Evolutionary conservation across 2,113 vertebrate genomes (phyloP).

Genomic region (Pavo muticus): DNA sequence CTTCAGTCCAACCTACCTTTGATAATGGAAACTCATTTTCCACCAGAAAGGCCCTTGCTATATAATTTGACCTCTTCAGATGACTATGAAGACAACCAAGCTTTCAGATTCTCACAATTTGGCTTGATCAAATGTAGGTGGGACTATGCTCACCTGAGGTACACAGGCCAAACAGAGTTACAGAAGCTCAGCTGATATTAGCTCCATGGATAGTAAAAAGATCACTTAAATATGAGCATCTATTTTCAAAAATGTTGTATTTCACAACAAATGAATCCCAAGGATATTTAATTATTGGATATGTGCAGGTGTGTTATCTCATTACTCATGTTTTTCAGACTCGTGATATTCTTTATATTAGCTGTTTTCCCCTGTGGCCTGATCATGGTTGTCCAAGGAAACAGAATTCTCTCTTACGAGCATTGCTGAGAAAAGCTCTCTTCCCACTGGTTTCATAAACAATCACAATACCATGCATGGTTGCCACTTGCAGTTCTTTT

Average conservation of each 20-base stretch:
- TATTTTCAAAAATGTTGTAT: background rate
- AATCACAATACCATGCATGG: background rate
- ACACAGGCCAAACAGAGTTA: background rate
- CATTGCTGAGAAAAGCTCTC: background rate
- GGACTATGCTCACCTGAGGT: background rate
- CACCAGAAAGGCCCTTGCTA: background rate
- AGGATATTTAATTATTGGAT: background rate
- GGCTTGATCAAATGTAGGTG: background rate
- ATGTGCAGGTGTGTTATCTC: rapidly evolving
- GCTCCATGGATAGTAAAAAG: background rate
- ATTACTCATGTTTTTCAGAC: background rate
- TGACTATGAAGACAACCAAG: background rate
- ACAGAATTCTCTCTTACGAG: background rate
- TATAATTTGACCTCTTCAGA: background rate
- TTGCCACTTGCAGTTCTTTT: background rate
- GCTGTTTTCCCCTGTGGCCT: background rate
- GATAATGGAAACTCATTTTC: background rate
- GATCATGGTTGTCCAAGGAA: background rate
- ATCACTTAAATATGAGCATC: background rate
- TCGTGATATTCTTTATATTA: background rate
- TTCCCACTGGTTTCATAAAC: background rate
- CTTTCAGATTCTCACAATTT: background rate
- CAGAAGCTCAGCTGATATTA: background rate
- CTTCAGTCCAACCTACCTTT: background rate
- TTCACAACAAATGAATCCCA: background rate